These are phyloP conservation scores for Cephalotes varians DNA, from an alignment of 2,888 invertebrate genomes.

Conservation along the genomic window DNA sequence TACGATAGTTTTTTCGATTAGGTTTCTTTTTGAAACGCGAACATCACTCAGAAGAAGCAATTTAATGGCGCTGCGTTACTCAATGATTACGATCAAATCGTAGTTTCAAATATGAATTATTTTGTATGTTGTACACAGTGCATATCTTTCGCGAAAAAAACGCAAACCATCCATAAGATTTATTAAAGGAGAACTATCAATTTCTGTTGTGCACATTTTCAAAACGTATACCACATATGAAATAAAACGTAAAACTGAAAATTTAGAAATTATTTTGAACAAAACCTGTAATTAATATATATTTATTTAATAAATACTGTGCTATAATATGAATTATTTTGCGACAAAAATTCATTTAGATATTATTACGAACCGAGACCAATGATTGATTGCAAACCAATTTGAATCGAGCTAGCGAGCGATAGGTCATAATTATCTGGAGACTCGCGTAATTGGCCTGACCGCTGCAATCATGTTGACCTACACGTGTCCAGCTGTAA, in stretches of 20 bases:
- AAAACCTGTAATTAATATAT: not conserved
- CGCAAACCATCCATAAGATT: not conserved
- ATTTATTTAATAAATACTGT: not conserved
- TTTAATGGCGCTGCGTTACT: slow-evolving; percentile 68
- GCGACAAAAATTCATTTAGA: not conserved
- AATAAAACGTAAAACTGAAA: not conserved
- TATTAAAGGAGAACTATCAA: not conserved
- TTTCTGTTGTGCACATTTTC: not conserved
- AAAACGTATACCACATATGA: not conserved
- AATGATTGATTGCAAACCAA: slow-evolving; percentile 63
- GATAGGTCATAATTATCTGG: slow-evolving; percentile 71
- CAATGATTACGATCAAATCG: slow-evolving; percentile 59
- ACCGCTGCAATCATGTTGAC: slow-evolving; percentile 61
- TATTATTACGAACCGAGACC: slow-evolving; percentile 21
- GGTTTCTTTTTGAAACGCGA: slow-evolving; percentile 26
- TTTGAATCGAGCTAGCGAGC: slow-evolving; percentile 66
- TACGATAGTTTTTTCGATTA: slow-evolving; percentile 18
- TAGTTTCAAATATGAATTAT: slow-evolving; percentile 64
- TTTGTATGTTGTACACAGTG: slow-evolving; percentile 4
- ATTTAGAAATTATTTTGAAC: not conserved
- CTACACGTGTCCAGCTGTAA: slow-evolving; percentile 64
- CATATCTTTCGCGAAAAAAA: not conserved
- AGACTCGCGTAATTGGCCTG: slow-evolving; percentile 73
- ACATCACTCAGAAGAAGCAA: slow-evolving; percentile 60
- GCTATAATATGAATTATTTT: not conserved